A percentile compares a stretch with the other conserved stretches of the same genome.
Evolutionary conservation across 1,140 invertebrate genomes (phyloP).

Genomic region (Drosophila arizonae): DNA sequence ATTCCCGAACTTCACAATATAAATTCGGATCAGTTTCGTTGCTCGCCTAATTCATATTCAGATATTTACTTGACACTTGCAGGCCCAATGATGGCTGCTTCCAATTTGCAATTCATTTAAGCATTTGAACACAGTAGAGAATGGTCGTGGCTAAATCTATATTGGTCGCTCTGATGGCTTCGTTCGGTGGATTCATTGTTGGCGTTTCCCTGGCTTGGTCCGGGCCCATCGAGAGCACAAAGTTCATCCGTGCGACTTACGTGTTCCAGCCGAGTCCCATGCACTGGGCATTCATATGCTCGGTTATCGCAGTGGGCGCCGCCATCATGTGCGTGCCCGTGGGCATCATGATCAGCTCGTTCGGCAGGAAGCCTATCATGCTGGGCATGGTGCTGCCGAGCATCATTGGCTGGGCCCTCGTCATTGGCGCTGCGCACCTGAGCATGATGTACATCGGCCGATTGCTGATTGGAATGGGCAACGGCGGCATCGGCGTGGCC

Average conservation of each 20-base stretch:
- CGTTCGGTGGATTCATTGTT: conserved; percentile 85
- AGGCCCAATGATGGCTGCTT: not conserved
- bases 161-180: conserved; percentile 74
- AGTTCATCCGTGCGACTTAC: conserved; percentile 30
- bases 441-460: conserved; percentile 86
- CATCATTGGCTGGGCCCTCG: conserved; percentile 86
- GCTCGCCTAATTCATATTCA: too few relatives aligned
- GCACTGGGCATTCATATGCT: conserved; percentile 53
- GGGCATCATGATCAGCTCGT: conserved; percentile 85
- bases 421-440: conserved; percentile 85
- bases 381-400: conserved; percentile 86
- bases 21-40: too few relatives aligned
- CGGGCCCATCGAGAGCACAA: conserved; percentile 84
- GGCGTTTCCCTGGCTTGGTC: conserved; percentile 88
- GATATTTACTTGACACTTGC: not conserved
- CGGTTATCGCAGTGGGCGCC: conserved; percentile 73
- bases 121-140: too few relatives aligned
- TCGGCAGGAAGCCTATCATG: conserved; percentile 88
- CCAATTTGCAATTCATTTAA: too few relatives aligned
- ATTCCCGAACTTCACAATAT: too few relatives aligned
- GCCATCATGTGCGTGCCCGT: conserved; percentile 85
- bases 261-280: not conserved
- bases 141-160: conserved; percentile 44
- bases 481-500: conserved; percentile 88
- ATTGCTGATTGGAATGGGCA: conserved; percentile 86